These are phyloP conservation scores for Elephantulus edwardii DNA, from an alignment of 2,113 vertebrate genomes.

Conservation along the genomic window DNA sequence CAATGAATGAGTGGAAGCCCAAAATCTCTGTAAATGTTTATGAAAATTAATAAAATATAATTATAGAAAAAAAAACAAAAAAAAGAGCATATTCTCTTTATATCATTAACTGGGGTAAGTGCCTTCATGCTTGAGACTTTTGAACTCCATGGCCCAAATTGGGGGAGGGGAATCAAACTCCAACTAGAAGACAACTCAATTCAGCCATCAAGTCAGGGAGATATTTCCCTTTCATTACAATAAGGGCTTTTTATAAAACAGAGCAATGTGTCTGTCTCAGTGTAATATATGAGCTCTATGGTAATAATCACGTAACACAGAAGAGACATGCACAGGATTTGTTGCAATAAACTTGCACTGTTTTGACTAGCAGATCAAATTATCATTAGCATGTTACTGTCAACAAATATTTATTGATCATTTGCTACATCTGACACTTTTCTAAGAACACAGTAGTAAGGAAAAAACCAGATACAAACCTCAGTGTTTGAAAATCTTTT, in stretches of 20 bases:
- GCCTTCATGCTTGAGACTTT: constrained; percentile 43
- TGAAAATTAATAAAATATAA: no score
- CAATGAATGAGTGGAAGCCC: no score
- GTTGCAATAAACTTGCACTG: background rate
- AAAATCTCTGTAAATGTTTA: no score
- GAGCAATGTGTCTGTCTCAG: background rate
- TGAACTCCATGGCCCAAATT: background rate
- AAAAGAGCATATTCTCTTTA: constrained; percentile 53
- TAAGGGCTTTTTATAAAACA: background rate
- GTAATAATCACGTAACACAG: background rate
- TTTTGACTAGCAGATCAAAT: background rate
- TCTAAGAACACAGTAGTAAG: background rate
- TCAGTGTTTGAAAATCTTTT: background rate
- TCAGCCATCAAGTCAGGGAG: background rate
- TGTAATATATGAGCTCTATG: background rate
- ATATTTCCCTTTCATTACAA: background rate
- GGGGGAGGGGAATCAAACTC: constrained; percentile 30
- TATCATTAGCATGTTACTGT: constrained; percentile 29
- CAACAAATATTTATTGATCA: constrained; percentile 16
- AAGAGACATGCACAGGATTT: background rate
- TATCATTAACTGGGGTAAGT: constrained; percentile 42
- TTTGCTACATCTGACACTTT: no score
- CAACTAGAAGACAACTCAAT: constrained; percentile 14
- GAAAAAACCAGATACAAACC: constrained; percentile 5
- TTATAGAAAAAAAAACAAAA: constrained; percentile 55